Evolutionary conservation across 2,113 vertebrate species (phyloP), one percentile per base, ranked within the genome.

Genomic region (Antechinus stuartii): DNA sequence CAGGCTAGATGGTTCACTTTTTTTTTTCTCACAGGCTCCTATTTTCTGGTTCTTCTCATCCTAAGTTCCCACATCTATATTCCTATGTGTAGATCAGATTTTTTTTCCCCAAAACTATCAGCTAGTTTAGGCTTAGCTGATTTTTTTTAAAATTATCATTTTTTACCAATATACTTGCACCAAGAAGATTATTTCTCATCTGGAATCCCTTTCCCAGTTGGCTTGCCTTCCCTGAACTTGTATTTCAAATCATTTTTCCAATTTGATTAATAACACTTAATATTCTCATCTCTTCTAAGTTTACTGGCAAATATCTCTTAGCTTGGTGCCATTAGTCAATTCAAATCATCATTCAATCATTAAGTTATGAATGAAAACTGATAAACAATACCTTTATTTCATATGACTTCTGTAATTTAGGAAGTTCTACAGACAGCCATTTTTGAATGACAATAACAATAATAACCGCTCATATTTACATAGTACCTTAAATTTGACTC

Each of bases 211-310:
- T 57, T 90, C n/a, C n/a, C 54, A n/a, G 54, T 24, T 30, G 49
- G 54, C 47, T 22, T 89, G 30, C 46, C 91, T 92, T 52, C 89
- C 54, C 52, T 35, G 23, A 55, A 47, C 95, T 84, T 92, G 27
- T 96, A 46, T 89, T 93, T 90, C 47, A 54, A 30, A 91, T 30
- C 53, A 26, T 35, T 93, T 97, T 50, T 94, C 91, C 84, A 54
- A 94, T 92, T 90, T 90, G 95, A 42, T 47, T 47, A 94, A 91
- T 91, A 9, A 53, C 46, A 30, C 46, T 55, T 93, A 23, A 93
- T 61, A 91, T 50, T 52, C 53, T 16, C 54, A 0, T 91, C 57
- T 94, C 89, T 89, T 94, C 35, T 47, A 54, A 95, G 84, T 50
- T 84, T 47, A 76, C 23, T 91, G 57, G 91, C n/a, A 91, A 94